Percentiles rank a stretch among this genome's conserved stretches.
Conservation (phyloP, 2,113 vertebrate species). For the Calyptommatus sinebrachiatus region DNA sequence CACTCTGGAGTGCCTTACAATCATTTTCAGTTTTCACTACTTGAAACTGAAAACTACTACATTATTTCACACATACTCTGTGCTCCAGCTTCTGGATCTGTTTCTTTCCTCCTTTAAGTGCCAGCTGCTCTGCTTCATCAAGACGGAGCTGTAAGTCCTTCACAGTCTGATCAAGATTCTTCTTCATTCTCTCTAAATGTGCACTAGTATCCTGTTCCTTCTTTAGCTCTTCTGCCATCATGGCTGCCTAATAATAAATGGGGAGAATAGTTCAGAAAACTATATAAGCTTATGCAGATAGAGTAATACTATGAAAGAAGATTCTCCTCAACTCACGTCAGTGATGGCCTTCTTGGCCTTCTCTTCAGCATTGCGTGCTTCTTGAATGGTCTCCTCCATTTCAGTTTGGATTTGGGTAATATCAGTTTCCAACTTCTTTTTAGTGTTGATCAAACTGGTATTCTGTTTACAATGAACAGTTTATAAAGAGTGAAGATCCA, state of each 20-base stretch:
- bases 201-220: constrained; percentile 75
- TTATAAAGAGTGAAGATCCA: neutral
- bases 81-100: constrained; percentile 80
- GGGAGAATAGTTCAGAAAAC: neutral
- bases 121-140: constrained; percentile 80
- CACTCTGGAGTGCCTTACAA: too few species aligned
- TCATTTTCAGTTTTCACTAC: too few species aligned
- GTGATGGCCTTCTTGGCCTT: constrained; percentile 75
- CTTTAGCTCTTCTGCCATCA: constrained; percentile 76
- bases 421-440: constrained; percentile 72
- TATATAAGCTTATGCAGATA: neutral
- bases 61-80: constrained; percentile 52
- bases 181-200: constrained; percentile 70
- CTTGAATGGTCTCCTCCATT: constrained; percentile 63
- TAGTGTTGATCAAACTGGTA: constrained; percentile 73
- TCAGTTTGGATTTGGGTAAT: constrained; percentile 70
- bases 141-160: constrained; percentile 77
- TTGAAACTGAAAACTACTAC: too few species aligned
- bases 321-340: constrained; percentile 56
- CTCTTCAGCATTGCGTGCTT: constrained; percentile 71
- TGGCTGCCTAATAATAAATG: constrained; percentile 55
- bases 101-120: constrained; percentile 83
- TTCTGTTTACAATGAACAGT: constrained; percentile 58
- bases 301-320: fast-evolving
- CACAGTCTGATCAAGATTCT: constrained; percentile 72